Base-by-base conservation (phyloP, 2,888 invertebrate species). In the Ceraclea dissimilis region DNA sequence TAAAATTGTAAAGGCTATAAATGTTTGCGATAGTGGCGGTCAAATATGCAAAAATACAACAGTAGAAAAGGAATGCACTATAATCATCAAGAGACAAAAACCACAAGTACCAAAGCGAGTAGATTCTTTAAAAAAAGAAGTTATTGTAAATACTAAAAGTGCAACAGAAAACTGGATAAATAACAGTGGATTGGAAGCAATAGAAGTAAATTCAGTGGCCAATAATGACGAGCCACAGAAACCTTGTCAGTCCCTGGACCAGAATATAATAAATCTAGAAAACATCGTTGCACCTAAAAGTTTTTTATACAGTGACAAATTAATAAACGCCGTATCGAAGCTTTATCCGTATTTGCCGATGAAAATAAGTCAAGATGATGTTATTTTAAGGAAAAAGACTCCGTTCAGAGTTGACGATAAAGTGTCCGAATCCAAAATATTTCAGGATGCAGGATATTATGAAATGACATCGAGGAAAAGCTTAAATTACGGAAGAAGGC, bases 341-440 rank as follows among this genome's bases (percentile, higher is more conserved):
- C 59, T 34, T 1, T 71, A 71, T 8, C 73, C 76, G 1, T 78
- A 78, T 57, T 64, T 75, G 18, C 76, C 76, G 1, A 78, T 78
- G 78, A 43, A 51, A 44, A 50, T 19, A 18, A 18, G 17, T 13
- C 53, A 33, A 26, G 53, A 53, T 43, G 53, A 53, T 50, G 16
- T 49, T 1, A 34, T 54, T 21, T 44, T 54, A n/a, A 52, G 49
- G 17, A 51, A 46, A 55, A 47, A 49, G 8, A 50, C 31, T n/a
- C 46, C 26, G 17, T 39, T 31, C 13, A 20, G 18, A 4, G 19
- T 52, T 5, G 17, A 56, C 19, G 16, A 21, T 16, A 43, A 51
- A 17, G 31, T 33, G 10, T 8, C 39, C 4, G 16, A 39, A 26
- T 26, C 26, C 5, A 4, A 26, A 26, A 43, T 47, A n/a, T 34